Conservation (phyloP, 2,888 invertebrate genomes). For the Ypsolopha sequella region DNA sequence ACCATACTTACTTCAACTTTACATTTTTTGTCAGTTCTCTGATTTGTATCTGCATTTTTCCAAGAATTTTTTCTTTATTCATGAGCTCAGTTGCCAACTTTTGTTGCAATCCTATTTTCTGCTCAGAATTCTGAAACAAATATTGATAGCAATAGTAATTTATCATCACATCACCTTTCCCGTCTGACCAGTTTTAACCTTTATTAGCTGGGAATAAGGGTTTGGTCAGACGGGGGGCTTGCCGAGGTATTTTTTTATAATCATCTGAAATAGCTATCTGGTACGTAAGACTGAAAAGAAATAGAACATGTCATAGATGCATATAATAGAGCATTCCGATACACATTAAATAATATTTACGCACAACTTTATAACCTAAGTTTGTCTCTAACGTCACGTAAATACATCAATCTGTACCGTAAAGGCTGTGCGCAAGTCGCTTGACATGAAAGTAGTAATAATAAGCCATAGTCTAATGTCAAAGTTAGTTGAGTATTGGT, state of each 20-base stretch:
- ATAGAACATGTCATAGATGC: slow-evolving; percentile 11
- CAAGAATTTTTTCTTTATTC: slow-evolving; percentile 53
- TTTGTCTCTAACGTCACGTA: not conserved
- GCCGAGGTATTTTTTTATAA: no score
- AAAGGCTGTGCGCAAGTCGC: not conserved
- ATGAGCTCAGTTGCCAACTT: slow-evolving; percentile 59
- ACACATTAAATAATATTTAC: no score
- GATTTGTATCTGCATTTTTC: slow-evolving; percentile 55
- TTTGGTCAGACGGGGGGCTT: no score
- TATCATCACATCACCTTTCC: no score
- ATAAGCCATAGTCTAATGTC: no score
- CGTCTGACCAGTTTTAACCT: no score
- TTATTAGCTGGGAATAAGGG: no score
- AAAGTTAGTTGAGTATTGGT: no score
- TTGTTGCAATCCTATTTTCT: slow-evolving; percentile 56
- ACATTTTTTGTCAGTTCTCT: slow-evolving; percentile 52
- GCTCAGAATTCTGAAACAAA: slow-evolving; percentile 47
- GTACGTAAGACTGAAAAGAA: slow-evolving; percentile 47
- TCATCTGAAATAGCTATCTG: slow-evolving; percentile 25
- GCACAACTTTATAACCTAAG: no score
- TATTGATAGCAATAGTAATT: not conserved
- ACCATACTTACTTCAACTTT: slow-evolving; percentile 49
- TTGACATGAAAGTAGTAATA: not conserved
- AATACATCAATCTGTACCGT: not conserved
- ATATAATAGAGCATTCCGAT: no score